phyloP scores from a whole-genome alignment of 2,888 invertebrate species.

The Melangyna quadrimaculata region DNA sequence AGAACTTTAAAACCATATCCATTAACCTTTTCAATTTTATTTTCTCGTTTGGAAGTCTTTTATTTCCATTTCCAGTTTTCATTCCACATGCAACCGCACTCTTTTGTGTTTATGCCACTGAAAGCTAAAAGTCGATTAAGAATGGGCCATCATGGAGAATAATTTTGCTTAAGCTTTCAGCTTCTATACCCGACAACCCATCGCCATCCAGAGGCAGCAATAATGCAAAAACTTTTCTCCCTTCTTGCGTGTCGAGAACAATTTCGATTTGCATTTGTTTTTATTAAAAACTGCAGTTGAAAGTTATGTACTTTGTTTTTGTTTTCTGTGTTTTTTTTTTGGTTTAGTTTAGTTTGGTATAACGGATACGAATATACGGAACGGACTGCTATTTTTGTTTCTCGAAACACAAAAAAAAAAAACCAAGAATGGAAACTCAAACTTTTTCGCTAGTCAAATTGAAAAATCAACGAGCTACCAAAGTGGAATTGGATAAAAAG shows the following conservation, averaged over 20 bases:
- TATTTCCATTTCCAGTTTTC: slow-evolving; percentile 20
- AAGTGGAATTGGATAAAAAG: slow-evolving; percentile 14
- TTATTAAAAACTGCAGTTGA: slow-evolving; percentile 59
- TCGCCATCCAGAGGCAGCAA: too few relatives aligned
- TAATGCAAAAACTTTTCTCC: slow-evolving; percentile 51
- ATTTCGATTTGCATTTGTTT: slow-evolving; percentile 67
- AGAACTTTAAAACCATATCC: slow-evolving; percentile 21
- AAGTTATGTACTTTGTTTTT: slow-evolving; percentile 61
- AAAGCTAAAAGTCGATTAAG: slow-evolving; percentile 24
- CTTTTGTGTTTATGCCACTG: slow-evolving; percentile 7
- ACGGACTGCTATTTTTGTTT: slow-evolving; percentile 56
- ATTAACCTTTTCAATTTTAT: slow-evolving; percentile 37
- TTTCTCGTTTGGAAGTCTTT: slow-evolving; percentile 2
- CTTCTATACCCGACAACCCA: not conserved
- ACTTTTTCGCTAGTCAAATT: slow-evolving; percentile 17
- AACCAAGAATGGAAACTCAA: not conserved
- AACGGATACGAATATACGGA: too few relatives aligned
- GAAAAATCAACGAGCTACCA: slow-evolving; percentile 35
- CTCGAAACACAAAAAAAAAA: not conserved
- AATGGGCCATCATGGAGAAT: not conserved
- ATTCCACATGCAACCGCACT: slow-evolving; percentile 21
- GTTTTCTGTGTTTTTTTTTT: not conserved
- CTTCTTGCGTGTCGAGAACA: slow-evolving; percentile 28
- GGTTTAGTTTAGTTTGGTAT: slow-evolving; percentile 29
- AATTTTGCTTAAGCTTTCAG: not conserved